A percentile compares a stretch with the other conserved stretches of the same genome.
Evolutionary conservation across 2,888 invertebrate species (phyloP).

Genomic region (Diploptera punctata): DNA sequence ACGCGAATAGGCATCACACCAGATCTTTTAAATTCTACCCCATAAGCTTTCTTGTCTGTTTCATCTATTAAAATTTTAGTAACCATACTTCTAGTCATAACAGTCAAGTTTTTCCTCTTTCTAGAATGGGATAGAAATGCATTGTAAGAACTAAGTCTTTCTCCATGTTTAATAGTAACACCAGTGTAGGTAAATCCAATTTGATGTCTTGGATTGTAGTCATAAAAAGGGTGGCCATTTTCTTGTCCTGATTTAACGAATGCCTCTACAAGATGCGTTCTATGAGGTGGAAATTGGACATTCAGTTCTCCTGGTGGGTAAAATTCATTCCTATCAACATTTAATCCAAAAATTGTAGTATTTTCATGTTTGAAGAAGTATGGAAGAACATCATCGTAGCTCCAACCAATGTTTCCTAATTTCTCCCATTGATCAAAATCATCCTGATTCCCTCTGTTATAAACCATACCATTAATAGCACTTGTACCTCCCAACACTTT

Average conservation of each 20-base stretch:
- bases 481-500: conserved; percentile 57
- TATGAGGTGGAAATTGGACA: conserved; percentile 69
- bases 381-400: conserved; percentile 47
- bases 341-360: conserved; percentile 62
- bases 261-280: conserved; percentile 48
- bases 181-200: not conserved
- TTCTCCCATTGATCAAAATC: conserved; percentile 81
- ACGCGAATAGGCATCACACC: conserved; percentile 55
- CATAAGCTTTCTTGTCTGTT: conserved; percentile 58
- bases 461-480: conserved; percentile 67
- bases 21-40: conserved; percentile 61
- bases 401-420: conserved; percentile 63
- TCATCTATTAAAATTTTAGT: conserved; percentile 56
- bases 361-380: conserved; percentile 61
- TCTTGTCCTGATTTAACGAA: not conserved
- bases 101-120: not conserved
- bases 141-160: not conserved
- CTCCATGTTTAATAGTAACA: not conserved
- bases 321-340: too few species aligned
- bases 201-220: not conserved
- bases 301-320: not conserved
- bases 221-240: too few species aligned
- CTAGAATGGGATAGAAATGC: not conserved
- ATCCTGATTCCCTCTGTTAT: conserved; percentile 56
- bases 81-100: not conserved